A percentile compares a stretch with the other conserved stretches of the same genome.
Conservation (phyloP, 2,113 vertebrate genomes). For the Ariopsis seemanni region DNA sequence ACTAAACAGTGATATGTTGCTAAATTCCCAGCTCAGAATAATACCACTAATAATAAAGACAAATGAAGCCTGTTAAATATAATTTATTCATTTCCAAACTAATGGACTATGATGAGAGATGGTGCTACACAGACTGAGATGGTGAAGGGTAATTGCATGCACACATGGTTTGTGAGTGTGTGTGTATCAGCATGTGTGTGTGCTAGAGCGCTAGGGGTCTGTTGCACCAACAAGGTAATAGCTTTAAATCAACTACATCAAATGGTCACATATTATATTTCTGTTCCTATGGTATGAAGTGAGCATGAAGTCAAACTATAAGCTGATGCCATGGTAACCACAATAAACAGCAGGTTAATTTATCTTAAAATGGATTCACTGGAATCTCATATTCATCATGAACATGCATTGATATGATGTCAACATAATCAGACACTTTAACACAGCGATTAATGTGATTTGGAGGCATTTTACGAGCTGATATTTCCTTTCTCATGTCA, state of each 20-base stretch:
- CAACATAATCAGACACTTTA: not conserved
- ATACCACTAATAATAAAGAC: not conserved
- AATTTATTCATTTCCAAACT: slow-evolving; percentile 67
- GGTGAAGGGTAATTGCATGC: slow-evolving; percentile 65
- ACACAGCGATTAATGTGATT: not conserved
- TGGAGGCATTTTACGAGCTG: not conserved
- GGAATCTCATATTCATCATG: not conserved
- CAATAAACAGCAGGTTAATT: not conserved
- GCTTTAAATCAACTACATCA: not conserved
- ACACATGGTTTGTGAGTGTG: slow-evolving; percentile 47
- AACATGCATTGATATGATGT: not conserved
- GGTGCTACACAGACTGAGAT: slow-evolving; percentile 58
- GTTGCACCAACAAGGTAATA: slow-evolving; percentile 21
- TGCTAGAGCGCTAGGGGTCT: slow-evolving; percentile 38
- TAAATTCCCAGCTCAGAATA: not conserved
- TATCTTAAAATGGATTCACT: not conserved
- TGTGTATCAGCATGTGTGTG: slow-evolving; percentile 39
- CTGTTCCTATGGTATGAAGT: not conserved
- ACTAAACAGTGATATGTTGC: not conserved
- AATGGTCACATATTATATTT: not conserved
- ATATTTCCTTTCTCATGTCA: not conserved
- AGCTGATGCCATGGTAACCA: not conserved
- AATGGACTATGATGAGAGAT: slow-evolving; percentile 51
- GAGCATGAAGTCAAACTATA: not conserved
- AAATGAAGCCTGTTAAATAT: slow-evolving; percentile 52